These are phyloP conservation scores for Nasonia oneida DNA, from an alignment of 2,888 invertebrate genomes.

Conservation along the genomic window DNA sequence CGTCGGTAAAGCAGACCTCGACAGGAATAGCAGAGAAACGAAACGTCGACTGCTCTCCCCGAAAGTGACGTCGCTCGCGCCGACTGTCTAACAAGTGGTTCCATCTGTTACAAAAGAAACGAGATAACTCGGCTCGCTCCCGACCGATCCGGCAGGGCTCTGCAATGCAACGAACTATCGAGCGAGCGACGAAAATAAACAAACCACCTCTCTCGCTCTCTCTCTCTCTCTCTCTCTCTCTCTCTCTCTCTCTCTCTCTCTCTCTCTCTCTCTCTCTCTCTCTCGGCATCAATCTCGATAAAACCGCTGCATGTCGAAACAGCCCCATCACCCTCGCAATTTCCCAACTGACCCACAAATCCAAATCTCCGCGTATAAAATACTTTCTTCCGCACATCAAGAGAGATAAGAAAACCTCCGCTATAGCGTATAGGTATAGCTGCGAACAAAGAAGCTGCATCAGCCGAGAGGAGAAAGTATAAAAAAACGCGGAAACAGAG, in stretches of 20 bases:
- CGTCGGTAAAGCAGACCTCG: conserved; percentile 38
- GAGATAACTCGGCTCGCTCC: background rate
- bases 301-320: background rate
- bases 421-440: background rate
- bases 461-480: background rate
- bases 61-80: background rate
- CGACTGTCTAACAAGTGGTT: conserved; percentile 42
- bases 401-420: background rate
- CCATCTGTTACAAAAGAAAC: conserved; percentile 48
- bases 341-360: conserved; percentile 41
- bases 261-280: background rate
- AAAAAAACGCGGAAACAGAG: conserved; percentile 25
- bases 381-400: background rate
- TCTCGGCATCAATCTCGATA: background rate
- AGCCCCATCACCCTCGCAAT: background rate
- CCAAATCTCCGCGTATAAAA: conserved; percentile 13
- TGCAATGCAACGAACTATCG: conserved; percentile 3
- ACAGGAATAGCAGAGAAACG: background rate
- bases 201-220: too few relatives aligned
- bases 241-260: too few relatives aligned
- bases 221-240: too few relatives aligned
- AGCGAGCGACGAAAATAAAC: background rate
- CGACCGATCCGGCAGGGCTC: conserved; percentile 17
- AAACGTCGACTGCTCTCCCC: background rate
- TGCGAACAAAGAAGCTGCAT: background rate